phyloP scores from a whole-genome alignment of 2,797 vertebrate species.

The Sphenodon punctatus region DNA sequence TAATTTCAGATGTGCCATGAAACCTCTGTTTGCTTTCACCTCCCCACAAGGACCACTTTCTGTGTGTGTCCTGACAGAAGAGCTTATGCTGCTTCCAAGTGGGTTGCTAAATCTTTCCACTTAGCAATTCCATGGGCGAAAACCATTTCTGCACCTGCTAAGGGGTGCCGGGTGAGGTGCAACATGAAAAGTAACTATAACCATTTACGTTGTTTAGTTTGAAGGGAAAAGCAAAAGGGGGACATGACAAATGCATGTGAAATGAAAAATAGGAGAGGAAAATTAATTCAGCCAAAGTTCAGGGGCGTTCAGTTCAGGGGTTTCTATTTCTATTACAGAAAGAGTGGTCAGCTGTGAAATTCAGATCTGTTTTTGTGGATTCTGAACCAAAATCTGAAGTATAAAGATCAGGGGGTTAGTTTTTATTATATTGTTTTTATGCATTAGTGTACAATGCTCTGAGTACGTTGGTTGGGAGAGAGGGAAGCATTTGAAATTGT shows the following conservation, averaged over 20 bases:
- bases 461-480: neutral
- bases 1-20: conserved; percentile 11
- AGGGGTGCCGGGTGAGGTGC: neutral
- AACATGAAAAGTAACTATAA: neutral
- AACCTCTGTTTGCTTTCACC: conserved; percentile 13
- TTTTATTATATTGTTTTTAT: neutral
- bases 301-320: neutral
- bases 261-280: neutral
- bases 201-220: rapidly evolving
- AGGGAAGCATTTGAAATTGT: neutral
- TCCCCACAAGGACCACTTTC: neutral
- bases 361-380: neutral
- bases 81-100: neutral
- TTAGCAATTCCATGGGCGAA: neutral
- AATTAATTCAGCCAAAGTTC: neutral
- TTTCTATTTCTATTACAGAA: neutral
- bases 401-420: neutral
- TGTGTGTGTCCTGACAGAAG: neutral
- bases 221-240: neutral
- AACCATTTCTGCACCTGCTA: neutral
- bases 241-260: neutral
- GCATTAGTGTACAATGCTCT: neutral
- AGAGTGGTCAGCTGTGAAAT: neutral
- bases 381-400: neutral
- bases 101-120: neutral